Base-by-base conservation (phyloP, 2,888 invertebrate genomes). In the Nematopogon swammerdamellus region DNA sequence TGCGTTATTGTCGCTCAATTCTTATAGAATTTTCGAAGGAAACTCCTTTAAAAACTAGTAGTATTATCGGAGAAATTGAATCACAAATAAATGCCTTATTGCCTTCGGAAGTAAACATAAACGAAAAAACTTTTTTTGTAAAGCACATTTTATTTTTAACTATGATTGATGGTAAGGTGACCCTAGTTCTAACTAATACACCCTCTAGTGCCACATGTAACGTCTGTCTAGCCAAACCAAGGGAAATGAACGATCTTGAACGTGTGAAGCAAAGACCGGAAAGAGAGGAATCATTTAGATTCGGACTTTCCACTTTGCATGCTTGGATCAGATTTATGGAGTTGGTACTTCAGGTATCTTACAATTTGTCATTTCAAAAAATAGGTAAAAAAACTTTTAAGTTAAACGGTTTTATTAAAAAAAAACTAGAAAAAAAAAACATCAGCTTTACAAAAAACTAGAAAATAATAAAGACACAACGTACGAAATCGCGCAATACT, bases 101-200 rank as follows among this genome's bases (percentile, higher is more conserved):
- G 4, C 47, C 56, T 50, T 49, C 54, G 43, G 14, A 49, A 25
- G 54, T 55, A 18, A 56, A 54, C 47, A 52, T 52, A 48, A 43
- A 51, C 17, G 51, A 25, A 25, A 25, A 25, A 25, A 25, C 25
- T 25, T 25, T 43, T 16, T 18, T 43, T 49, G 52, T 55, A 11
- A 55, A 54, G 18, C 53, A 57, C 50, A 49, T 58, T 53, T 52
- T 58, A 19, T 58, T 55, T 54, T 47, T 59, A 16, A 57, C 57
- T 25, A 57, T 56, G 57, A 55, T 56, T 45, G 56, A 59, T 47
- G 57, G 55, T 1, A 58, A 57, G 49, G 57, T 55, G 19, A 51
- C 52, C 30, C 49, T 51, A 44, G 47, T 54, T 29, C 50, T 57
- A 49, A 55, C 57, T 20, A 54, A 51, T 19, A 50, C 50, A 14